Base-by-base conservation (phyloP, 2,113 vertebrate genomes). In the Scopus umbretta region DNA sequence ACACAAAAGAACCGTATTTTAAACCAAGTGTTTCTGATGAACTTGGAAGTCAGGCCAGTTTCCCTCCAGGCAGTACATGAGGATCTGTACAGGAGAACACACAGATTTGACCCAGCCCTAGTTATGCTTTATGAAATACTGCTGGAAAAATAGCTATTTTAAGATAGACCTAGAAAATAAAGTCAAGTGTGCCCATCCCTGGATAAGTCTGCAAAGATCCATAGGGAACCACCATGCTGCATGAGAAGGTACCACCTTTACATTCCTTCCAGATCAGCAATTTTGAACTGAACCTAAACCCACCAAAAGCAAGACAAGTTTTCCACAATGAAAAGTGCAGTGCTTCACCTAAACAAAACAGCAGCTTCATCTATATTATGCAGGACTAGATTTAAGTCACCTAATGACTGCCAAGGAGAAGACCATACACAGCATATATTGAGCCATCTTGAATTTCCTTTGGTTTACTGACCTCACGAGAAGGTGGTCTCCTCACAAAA, bases 201-300 rank as follows among this genome's bases (percentile, higher is more conserved):
- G 27, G 47, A 9, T 30, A 68, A 50, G 45, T 40, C 40, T 70
- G 17, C 30, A 49, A 36, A 66, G n/a, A 63, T 53, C 42, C 61
- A 38, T 0, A 70, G 25, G 11, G 20, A 81, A 61, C 25, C 4
- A 1, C 30, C 0, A 1, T 29, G 20, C 43, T 49, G 27, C 36
- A 7, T 42, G 30, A 80, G 19, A 76, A 91, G 16, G 20, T 38
- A 42, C 29, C 36, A 49, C 14, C 59, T 72, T 27, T 8, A 53
- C 6, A 16, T 47, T 74, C 29, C 17, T 45, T 45, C 21, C 38
- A 74, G 11, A 58, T 22, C 16, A 66, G 13, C 22, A 45, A 55
- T 56, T 66, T 34, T 19, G 32, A 43, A n/a, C 18, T 15, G 9
- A n/a, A 17, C 26, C 61, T 68, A 75, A 88, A 49, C 14, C n/a